Evolutionary conservation across 2,113 vertebrate genomes (phyloP), one percentile per base, ranked within the genome.

Genomic region (Paralichthys olivaceus): DNA sequence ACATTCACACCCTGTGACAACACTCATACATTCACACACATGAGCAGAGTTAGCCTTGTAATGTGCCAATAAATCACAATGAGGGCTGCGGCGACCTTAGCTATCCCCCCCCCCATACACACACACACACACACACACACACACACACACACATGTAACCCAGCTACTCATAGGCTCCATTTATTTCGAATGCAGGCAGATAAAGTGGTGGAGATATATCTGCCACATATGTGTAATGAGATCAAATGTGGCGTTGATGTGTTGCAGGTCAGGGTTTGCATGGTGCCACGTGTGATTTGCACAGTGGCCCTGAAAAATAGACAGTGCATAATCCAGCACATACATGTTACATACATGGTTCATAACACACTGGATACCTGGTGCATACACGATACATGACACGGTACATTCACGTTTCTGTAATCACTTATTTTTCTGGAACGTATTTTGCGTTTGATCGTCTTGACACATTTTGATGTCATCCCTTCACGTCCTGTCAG

Each of bases 51-150:
- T 66, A 60, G 77, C 68, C 69, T 72, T 79, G 82, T 83, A 89
- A 88, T 86, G 83, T 79, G 77, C 49, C 83, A 68, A 86, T 93
- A 87, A 91, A 90, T 93, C 90, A 86, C 61, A 82, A 57, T 49
- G 80, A 86, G 62, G 75, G 84, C 75, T 20, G 19, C 26, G 74
- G 65, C 87, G 90, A 91, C 85, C 85, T 91, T 73, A 84, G 77
- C 75, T 61, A 64, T 75, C 68, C 65, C 14, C 34, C 54, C 59
- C 58, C 57, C 69, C 68, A 57, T 54, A 69, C 65, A 56, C 45
- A 29, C 59, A 34, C 26, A 13, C 64, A 60, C 63, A 20, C 53
- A 37, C 76, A 55, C 40, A 64, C 59, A 62, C 60, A 62, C 34
- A 29, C 14, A 13, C 58, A 57, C 51, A n/a, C 51, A 23, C 69